phyloP scores from a whole-genome alignment of 1,140 invertebrate species.

The Brachionus sp. region DNA sequence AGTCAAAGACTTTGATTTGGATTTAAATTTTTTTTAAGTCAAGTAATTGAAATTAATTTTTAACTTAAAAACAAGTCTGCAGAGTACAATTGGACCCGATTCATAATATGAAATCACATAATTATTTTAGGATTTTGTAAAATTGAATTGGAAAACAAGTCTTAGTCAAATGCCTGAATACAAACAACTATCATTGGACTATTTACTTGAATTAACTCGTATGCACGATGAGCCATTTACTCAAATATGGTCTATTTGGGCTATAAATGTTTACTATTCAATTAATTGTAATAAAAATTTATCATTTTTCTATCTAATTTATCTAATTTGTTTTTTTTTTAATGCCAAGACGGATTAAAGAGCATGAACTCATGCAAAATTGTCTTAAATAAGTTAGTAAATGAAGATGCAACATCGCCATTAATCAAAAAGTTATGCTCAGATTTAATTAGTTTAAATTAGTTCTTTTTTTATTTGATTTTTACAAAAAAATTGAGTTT shows the following conservation, averaged over 20 bases:
- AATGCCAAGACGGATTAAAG: not conserved
- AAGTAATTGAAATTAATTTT: no score
- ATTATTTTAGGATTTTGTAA: not conserved
- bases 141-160: not conserved
- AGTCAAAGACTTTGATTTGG: no score
- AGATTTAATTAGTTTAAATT: not conserved
- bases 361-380: not conserved
- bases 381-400: not conserved
- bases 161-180: not conserved
- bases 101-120: not conserved
- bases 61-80: no score
- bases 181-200: not conserved
- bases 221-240: not conserved
- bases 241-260: constrained; percentile 33
- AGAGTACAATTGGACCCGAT: no score
- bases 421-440: not conserved
- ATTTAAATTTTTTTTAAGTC: no score
- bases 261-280: not conserved
- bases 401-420: not conserved
- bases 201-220: not conserved
- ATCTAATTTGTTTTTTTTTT: not conserved
- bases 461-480: not conserved
- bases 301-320: not conserved
- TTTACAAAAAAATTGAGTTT: not conserved
- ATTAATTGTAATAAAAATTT: not conserved